Evolutionary conservation across 2,797 vertebrate genomes (phyloP).

Genomic region (Gymnoscopelus braueri): DNA sequence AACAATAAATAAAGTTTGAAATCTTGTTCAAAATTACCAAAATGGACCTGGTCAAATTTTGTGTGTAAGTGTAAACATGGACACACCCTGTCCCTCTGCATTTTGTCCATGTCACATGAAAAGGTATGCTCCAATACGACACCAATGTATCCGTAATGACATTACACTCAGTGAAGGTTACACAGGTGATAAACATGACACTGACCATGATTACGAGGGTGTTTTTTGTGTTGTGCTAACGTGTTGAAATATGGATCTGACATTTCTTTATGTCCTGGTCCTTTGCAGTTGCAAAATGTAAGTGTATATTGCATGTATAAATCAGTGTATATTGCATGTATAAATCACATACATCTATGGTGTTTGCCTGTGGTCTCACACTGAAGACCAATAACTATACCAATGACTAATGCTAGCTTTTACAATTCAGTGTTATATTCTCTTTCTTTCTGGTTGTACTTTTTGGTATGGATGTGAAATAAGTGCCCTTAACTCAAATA

Average conservation of each 20-base stretch:
- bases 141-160: neutral
- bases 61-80: no score
- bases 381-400: neutral
- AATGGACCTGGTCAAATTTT: no score
- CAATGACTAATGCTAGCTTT: no score
- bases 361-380: neutral
- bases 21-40: no score
- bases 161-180: neutral
- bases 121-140: neutral
- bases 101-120: no score
- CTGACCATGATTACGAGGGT: neutral
- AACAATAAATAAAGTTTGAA: no score
- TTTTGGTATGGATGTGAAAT: no score
- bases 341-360: neutral
- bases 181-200: constrained; percentile 1
- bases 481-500: no score
- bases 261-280: neutral
- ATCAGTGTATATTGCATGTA: neutral
- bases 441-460: no score
- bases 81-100: no score
- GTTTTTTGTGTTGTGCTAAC: neutral
- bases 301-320: neutral
- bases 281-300: neutral
- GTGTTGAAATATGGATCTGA: neutral
- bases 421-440: no score